Conservation (phyloP, 2,797 vertebrate genomes). For the Catharus ustulatus region DNA sequence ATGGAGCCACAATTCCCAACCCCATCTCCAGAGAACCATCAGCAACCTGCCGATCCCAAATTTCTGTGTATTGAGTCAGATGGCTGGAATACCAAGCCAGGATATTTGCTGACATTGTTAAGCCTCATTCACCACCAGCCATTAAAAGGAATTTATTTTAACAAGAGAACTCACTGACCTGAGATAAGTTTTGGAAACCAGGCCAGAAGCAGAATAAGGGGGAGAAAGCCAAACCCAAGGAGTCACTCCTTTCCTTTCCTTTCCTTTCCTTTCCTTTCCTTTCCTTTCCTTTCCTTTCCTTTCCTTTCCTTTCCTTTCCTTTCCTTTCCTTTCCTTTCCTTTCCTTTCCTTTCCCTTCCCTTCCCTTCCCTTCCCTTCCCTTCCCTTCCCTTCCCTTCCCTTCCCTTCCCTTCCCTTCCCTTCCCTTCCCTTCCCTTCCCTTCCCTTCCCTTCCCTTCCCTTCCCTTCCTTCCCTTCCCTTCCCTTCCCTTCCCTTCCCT, state of each 20-base stretch:
- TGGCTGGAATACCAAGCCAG: not conserved
- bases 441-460: not conserved
- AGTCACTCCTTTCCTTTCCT: accelerated
- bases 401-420: no score
- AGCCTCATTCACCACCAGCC: not conserved
- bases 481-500: no score
- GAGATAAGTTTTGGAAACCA: not conserved
- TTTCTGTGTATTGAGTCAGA: not conserved
- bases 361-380: no score
- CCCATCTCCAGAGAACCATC: not conserved
- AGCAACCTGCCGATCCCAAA: not conserved
- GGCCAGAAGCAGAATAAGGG: not conserved
- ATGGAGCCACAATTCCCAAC: not conserved
- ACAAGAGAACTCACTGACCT: not conserved
- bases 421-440: no score
- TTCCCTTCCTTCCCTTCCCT: not conserved
- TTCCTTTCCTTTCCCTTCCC: no score
- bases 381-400: no score
- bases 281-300: no score
- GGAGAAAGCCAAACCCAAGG: not conserved
- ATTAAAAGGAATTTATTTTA: not conserved
- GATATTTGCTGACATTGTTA: not conserved
- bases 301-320: no score
- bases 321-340: no score
- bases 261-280: no score